Evolutionary conservation across 2,113 vertebrate genomes (phyloP).

Genomic region (Cairina moschata): DNA sequence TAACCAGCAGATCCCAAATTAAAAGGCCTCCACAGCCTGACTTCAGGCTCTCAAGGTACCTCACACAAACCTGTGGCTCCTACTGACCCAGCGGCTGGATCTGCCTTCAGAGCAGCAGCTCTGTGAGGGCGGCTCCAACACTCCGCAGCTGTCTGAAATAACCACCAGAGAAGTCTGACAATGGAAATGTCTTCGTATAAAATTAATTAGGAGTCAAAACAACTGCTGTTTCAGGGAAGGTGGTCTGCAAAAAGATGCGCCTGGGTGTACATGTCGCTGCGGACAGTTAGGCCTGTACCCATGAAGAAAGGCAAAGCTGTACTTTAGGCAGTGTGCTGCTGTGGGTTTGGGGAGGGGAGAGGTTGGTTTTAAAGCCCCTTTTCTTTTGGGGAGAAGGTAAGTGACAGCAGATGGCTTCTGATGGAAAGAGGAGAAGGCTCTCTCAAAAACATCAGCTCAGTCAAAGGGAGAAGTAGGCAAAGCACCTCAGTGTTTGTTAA

Average conservation of each 20-base stretch:
- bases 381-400: not conserved
- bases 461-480: not conserved
- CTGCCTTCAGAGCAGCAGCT: not conserved
- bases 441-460: not conserved
- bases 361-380: not conserved
- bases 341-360: not conserved
- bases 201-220: not conserved
- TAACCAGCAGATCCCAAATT: not conserved
- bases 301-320: not conserved
- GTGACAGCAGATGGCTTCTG: not conserved
- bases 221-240: not conserved
- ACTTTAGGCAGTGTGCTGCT: not conserved
- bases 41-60: not conserved
- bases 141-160: not conserved
- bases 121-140: not conserved
- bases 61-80: not conserved
- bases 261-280: not conserved
- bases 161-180: fast-evolving
- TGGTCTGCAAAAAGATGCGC: not conserved
- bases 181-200: not conserved
- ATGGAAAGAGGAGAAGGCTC: not conserved
- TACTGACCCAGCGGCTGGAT: not conserved
- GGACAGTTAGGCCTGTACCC: not conserved
- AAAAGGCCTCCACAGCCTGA: not conserved
- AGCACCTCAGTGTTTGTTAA: conserved; percentile 30